A percentile compares a stretch with the other conserved stretches of the same genome.
phyloP scores from a whole-genome alignment of 2,113 vertebrate genomes.

The Prunella fulvescens region DNA sequence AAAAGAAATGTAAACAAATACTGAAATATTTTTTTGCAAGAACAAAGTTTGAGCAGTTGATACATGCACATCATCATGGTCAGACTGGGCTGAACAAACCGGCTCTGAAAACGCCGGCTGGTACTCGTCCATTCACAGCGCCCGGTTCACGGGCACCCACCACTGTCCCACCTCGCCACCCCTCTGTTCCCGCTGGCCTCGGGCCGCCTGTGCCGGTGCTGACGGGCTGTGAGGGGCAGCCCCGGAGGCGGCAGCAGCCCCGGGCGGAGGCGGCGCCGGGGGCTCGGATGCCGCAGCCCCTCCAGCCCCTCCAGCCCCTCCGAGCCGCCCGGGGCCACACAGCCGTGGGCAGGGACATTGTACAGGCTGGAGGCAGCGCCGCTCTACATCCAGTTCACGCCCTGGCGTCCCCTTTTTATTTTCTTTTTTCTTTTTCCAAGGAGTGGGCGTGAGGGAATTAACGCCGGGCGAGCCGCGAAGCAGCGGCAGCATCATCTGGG shows the following conservation, averaged over 20 bases:
- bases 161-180: fast-evolving
- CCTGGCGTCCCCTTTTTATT: background rate
- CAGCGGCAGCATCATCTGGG: constrained; percentile 3
- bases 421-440: background rate
- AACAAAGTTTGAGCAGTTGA: fast-evolving
- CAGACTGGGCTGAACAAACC: background rate
- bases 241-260: background rate
- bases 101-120: background rate
- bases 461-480: background rate
- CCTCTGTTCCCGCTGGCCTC: background rate
- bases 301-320: background rate
- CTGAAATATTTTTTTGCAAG: background rate
- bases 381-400: background rate
- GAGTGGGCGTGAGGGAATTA: background rate
- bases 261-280: too few relatives aligned
- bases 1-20: background rate
- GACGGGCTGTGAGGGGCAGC: too few relatives aligned
- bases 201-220: fast-evolving
- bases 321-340: background rate
- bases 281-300: background rate
- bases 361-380: background rate
- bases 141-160: fast-evolving
- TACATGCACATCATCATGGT: background rate
- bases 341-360: background rate
- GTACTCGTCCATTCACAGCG: background rate